Evolutionary conservation across 2,888 invertebrate species (phyloP).

Genomic region (Erebia epiphron): DNA sequence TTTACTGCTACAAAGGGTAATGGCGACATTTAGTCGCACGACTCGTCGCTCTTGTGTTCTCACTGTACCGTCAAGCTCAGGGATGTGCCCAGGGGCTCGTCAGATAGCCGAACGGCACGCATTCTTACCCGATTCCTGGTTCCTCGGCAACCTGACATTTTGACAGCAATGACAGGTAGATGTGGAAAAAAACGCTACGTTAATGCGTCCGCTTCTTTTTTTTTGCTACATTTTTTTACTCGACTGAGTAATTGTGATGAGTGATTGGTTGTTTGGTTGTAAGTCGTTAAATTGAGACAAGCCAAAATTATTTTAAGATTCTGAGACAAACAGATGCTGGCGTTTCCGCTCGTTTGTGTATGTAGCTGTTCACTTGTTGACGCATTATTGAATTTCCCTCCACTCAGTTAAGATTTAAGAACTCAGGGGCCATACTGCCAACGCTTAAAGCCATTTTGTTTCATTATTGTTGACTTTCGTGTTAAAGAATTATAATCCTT

Average conservation of each 20-base stretch:
- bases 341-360: neutral
- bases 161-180: conserved; percentile 40
- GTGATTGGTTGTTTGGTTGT: conserved; percentile 11
- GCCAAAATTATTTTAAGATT: conserved; percentile 12
- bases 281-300: conserved; percentile 6
- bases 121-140: conserved; percentile 35
- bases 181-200: conserved; percentile 26
- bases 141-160: conserved; percentile 37
- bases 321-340: neutral
- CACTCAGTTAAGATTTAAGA: neutral
- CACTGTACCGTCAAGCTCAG: neutral
- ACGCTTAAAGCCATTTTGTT: too few relatives aligned
- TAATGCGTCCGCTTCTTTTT: conserved; percentile 22
- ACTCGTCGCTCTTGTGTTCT: neutral
- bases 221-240: conserved; percentile 12
- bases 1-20: too few relatives aligned
- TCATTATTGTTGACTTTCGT: too few relatives aligned
- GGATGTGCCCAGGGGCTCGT: conserved; percentile 19
- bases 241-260: conserved; percentile 21
- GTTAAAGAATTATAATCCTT: too few relatives aligned
- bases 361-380: neutral
- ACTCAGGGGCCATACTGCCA: too few relatives aligned
- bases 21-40: neutral
- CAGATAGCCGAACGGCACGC: conserved; percentile 27
- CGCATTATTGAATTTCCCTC: neutral